These are phyloP conservation scores for Hycleus cichorii DNA, from an alignment of 1,140 invertebrate genomes.

Conservation along the genomic window DNA sequence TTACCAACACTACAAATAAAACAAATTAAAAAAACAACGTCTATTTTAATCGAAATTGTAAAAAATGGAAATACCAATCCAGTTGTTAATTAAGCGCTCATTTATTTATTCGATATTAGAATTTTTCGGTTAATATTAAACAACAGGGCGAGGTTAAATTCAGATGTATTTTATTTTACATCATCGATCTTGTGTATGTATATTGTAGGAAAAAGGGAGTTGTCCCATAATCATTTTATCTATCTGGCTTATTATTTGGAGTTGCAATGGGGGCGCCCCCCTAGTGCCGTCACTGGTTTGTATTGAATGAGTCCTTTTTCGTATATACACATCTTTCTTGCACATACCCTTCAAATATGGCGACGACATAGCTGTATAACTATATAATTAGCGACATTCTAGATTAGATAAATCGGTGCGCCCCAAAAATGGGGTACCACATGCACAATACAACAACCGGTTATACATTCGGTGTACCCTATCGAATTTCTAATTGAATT, in stretches of 20 bases:
- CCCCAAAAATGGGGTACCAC: background rate
- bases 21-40: background rate
- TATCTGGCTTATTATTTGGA: background rate
- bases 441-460: background rate
- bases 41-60: no score
- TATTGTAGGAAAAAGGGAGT: no score
- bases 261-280: slow-evolving; percentile 8
- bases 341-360: slow-evolving; percentile 36
- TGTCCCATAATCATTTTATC: no score
- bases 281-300: slow-evolving; percentile 3
- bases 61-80: no score
- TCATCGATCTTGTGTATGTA: no score
- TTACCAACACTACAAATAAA: background rate
- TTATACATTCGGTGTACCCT: background rate
- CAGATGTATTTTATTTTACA: slow-evolving; percentile 10
- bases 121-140: background rate
- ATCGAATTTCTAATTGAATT: background rate
- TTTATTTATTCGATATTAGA: background rate
- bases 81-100: no score
- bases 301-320: slow-evolving; percentile 20
- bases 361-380: slow-evolving; percentile 20
- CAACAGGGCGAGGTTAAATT: slow-evolving; percentile 1
- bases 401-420: background rate
- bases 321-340: slow-evolving; percentile 2
- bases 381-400: background rate